A percentile compares a stretch with the other conserved stretches of the same genome.
Conservation (phyloP, 2,888 invertebrate genomes). For the Netelia melanura region DNA sequence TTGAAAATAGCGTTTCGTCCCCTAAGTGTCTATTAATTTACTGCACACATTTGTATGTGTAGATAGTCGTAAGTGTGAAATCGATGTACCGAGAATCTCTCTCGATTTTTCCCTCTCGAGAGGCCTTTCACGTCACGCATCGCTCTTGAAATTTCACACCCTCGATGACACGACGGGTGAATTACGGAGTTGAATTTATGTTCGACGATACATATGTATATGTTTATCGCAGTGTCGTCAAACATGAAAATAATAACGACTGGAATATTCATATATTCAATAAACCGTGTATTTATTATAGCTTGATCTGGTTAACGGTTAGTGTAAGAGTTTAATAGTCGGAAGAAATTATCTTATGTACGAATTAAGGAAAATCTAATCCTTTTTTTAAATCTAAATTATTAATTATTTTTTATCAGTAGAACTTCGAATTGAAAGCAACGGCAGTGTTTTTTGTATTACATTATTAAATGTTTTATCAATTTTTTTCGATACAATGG, state of each 20-base stretch:
- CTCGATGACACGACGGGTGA: slow-evolving; percentile 40
- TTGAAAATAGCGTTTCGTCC: slow-evolving; percentile 67
- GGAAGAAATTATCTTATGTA: too few species aligned
- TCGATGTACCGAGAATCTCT: slow-evolving; percentile 74
- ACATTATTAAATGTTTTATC: too few species aligned
- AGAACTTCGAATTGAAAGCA: too few species aligned
- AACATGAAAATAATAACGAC: slow-evolving; percentile 7
- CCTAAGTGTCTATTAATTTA: slow-evolving; percentile 81
- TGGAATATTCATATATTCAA: background rate
- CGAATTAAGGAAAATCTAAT: too few species aligned
- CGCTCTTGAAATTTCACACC: slow-evolving; percentile 52
- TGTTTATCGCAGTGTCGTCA: background rate
- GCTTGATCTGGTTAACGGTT: too few species aligned
- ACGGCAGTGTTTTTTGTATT: background rate
- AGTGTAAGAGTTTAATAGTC: too few species aligned
- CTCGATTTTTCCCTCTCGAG: slow-evolving; percentile 56
- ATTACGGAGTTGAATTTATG: background rate
- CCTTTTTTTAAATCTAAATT: too few species aligned
- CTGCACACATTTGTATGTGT: slow-evolving; percentile 63
- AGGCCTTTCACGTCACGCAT: slow-evolving; percentile 45
- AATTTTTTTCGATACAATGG: too few species aligned
- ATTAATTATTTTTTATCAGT: too few species aligned
- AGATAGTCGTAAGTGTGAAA: slow-evolving; percentile 77
- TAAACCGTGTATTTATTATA: too few species aligned
- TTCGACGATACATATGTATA: background rate